Percentiles rank a stretch among this genome's conserved stretches.
These are phyloP conservation scores for Drosophila pseudoobscura DNA, from an alignment of 1,140 invertebrate species.

Conservation along the genomic window DNA sequence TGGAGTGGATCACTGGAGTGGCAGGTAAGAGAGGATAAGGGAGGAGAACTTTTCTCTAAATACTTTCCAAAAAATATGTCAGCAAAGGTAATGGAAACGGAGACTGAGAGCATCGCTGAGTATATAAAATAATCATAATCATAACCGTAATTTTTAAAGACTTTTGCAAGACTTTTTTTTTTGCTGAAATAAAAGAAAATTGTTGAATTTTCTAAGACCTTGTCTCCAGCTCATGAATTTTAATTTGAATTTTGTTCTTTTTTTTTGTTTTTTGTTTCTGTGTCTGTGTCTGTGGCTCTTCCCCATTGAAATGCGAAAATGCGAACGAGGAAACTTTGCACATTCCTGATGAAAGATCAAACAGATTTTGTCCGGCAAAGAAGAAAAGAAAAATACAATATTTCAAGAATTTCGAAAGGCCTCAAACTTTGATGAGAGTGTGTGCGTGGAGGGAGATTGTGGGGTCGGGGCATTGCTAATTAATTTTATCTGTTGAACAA, in stretches of 20 bases:
- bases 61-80: conserved; percentile 58
- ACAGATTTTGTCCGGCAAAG: not conserved
- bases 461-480: conserved; percentile 16
- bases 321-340: conserved; percentile 40
- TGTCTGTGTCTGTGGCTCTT: too few species aligned
- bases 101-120: too few species aligned
- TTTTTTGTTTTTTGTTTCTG: too few species aligned
- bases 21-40: conserved; percentile 4
- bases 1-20: too few species aligned
- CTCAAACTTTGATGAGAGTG: not conserved
- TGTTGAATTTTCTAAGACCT: conserved; percentile 11
- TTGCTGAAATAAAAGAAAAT: conserved; percentile 25
- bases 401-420: not conserved
- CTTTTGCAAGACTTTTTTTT: conserved; percentile 6
- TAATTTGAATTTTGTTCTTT: conserved; percentile 32
- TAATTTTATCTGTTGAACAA: conserved; percentile 42
- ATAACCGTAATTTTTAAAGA: conserved; percentile 47
- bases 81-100: conserved; percentile 21
- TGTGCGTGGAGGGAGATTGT: not conserved
- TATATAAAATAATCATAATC: conserved; percentile 29
- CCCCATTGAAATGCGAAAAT: not conserved
- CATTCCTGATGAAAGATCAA: conserved; percentile 6
- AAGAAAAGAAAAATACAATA: conserved; percentile 3
- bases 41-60: conserved; percentile 41
- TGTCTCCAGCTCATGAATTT: conserved; percentile 45